phyloP scores from a whole-genome alignment of 2,888 invertebrate species.

The Platynereis dumerilii region DNA sequence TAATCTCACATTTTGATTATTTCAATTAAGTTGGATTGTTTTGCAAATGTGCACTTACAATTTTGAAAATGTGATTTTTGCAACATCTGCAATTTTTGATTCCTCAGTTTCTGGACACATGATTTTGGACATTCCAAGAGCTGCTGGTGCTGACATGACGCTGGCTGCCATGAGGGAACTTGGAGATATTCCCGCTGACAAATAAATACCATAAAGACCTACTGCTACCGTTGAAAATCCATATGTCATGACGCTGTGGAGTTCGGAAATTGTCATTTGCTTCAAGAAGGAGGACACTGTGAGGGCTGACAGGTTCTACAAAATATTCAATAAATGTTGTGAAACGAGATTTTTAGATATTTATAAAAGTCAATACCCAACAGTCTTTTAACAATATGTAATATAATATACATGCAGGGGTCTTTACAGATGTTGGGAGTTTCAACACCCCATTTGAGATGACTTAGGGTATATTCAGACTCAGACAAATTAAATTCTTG shows the following conservation, averaged over 20 bases:
- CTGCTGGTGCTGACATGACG: slow-evolving; percentile 93
- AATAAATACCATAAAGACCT: slow-evolving; percentile 30
- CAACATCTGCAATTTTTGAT: not conserved
- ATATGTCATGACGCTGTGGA: slow-evolving; percentile 33
- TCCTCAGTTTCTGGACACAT: slow-evolving; percentile 87
- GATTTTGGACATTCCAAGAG: slow-evolving; percentile 84
- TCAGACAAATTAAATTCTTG: too few species aligned
- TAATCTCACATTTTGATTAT: too few species aligned
- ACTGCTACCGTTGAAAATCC: slow-evolving; percentile 38
- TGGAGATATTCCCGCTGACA: slow-evolving; percentile 63
- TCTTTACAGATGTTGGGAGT: too few species aligned
- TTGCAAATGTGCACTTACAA: slow-evolving; percentile 10
- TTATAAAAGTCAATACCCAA: too few species aligned
- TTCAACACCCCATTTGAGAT: too few species aligned
- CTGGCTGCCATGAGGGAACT: slow-evolving; percentile 87
- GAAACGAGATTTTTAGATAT: too few species aligned
- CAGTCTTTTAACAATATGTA: too few species aligned
- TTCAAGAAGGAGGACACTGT: slow-evolving; percentile 84
- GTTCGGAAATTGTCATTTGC: slow-evolving; percentile 32
- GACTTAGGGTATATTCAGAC: too few species aligned
- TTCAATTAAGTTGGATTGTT: too few species aligned
- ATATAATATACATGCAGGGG: too few species aligned
- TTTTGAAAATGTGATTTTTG: slow-evolving; percentile 12
- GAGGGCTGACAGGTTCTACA: slow-evolving; percentile 85
- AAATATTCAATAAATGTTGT: not conserved